These are phyloP conservation scores for Melanostoma scalare DNA, from an alignment of 2,888 invertebrate species.

Conservation along the genomic window DNA sequence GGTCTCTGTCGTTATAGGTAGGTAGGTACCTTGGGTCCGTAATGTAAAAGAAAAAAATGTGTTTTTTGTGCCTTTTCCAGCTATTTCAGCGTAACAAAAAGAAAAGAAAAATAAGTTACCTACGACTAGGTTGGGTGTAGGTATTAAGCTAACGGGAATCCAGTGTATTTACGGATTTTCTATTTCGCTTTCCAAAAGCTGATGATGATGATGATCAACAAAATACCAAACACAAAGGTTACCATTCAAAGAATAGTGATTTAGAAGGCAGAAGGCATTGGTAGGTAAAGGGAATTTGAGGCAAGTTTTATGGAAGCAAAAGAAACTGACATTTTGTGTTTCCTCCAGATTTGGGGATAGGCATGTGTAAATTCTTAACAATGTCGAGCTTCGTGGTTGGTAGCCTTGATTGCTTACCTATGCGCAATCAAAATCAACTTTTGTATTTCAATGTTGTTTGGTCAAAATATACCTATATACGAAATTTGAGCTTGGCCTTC, in stretches of 20 bases:
- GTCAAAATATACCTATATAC: not conserved
- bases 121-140: slow-evolving; percentile 26
- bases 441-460: no score
- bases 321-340: slow-evolving; percentile 48
- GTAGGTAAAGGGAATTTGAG: not conserved
- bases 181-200: slow-evolving; percentile 68
- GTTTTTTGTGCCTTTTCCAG: slow-evolving; percentile 58
- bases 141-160: slow-evolving; percentile 68
- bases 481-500: not conserved
- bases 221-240: slow-evolving; percentile 34
- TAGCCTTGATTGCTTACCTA: not conserved
- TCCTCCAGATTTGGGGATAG: slow-evolving; percentile 37
- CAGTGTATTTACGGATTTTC: slow-evolving; percentile 64
- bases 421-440: no score
- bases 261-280: no score
- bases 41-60: slow-evolving; percentile 37
- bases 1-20: slow-evolving; percentile 20
- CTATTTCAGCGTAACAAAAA: slow-evolving; percentile 49
- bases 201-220: slow-evolving; percentile 41
- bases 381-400: not conserved
- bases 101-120: slow-evolving; percentile 17
- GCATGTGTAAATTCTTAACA: slow-evolving; percentile 2
- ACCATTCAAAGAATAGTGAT: not conserved
- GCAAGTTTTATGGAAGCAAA: slow-evolving; percentile 16
- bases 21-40: slow-evolving; percentile 5